These are phyloP conservation scores for Oxygymnocypris stewartii DNA, from an alignment of 2,113 vertebrate genomes.

Conservation along the genomic window DNA sequence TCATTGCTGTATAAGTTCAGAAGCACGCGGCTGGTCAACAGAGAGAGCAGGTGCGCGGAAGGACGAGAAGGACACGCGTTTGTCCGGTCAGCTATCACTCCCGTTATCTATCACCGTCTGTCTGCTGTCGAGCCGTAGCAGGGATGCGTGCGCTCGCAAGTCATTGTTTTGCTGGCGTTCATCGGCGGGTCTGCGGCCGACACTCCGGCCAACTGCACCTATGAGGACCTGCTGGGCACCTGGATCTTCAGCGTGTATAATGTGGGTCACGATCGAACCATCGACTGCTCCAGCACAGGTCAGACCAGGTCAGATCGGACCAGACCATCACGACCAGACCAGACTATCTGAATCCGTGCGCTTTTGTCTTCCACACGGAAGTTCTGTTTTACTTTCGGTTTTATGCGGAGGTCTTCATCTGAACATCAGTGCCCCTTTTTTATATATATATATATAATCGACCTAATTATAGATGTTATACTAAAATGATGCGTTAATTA, in stretches of 20 bases:
- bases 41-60: neutral
- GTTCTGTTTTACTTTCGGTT: constrained; percentile 16
- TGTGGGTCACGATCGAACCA: constrained; percentile 64
- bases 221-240: constrained; percentile 83
- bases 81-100: neutral
- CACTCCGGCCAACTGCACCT: constrained; percentile 92
- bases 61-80: neutral
- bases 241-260: constrained; percentile 86
- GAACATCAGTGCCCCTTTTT: neutral
- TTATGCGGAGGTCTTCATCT: neutral
- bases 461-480: no score
- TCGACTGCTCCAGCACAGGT: constrained; percentile 86
- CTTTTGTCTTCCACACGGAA: neutral
- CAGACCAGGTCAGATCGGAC: constrained; percentile 56
- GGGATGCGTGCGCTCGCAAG: constrained; percentile 41
- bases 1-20: constrained; percentile 11
- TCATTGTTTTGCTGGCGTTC: constrained; percentile 39
- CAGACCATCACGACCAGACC: no score
- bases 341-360: no score
- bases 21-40: neutral
- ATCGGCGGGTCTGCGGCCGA: constrained; percentile 67
- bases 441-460: neutral
- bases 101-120: neutral
- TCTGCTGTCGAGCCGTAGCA: neutral
- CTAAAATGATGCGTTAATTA: no score